phyloP scores from a whole-genome alignment of 2,113 vertebrate species.

The Sapajus apella region DNA sequence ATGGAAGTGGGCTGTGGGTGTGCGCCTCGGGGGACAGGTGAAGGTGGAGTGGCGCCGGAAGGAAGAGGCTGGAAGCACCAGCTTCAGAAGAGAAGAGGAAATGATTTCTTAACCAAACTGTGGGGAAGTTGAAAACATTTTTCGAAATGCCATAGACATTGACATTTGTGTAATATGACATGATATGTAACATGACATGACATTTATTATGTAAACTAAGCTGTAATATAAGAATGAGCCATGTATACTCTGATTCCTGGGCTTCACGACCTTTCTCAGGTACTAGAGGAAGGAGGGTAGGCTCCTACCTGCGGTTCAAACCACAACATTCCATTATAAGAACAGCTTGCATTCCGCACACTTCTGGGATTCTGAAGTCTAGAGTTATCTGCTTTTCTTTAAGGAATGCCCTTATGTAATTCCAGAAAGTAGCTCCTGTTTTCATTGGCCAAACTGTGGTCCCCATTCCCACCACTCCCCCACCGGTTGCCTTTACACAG shows the following conservation, averaged over 20 bases:
- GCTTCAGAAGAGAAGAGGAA: neutral
- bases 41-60: fast-evolving
- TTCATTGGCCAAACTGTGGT: neutral
- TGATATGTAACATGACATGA: no score
- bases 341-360: neutral
- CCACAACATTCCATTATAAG: neutral
- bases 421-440: neutral
- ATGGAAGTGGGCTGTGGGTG: no score
- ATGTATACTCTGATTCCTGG: neutral
- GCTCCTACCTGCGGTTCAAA: neutral
- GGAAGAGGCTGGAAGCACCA: neutral
- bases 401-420: neutral
- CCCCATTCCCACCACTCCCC: neutral
- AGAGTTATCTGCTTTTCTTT: neutral
- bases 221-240: no score
- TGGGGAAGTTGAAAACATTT: neutral
- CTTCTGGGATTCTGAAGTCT: neutral
- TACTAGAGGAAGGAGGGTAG: neutral
- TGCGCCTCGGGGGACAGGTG: fast-evolving
- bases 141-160: neutral
- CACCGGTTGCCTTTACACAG: neutral
- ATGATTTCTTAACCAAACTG: neutral
- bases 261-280: neutral
- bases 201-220: neutral
- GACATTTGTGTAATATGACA: neutral